Conservation (phyloP, 1,140 invertebrate genomes). For the Andrena cerasifolii region DNA sequence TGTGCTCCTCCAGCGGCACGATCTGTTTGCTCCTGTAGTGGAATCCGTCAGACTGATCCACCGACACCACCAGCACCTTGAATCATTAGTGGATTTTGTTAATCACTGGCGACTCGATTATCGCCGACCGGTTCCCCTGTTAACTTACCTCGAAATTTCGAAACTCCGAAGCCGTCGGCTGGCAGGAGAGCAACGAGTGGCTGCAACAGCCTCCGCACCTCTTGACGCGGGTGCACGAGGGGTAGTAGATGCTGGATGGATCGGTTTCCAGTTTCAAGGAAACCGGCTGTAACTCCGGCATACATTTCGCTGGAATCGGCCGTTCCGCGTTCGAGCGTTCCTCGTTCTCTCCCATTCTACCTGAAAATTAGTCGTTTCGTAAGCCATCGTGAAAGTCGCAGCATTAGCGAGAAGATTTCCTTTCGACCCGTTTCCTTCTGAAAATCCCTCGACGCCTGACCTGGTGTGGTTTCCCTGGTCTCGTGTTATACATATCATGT, state of each 20-base stretch:
- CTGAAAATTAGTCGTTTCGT: constrained; percentile 20
- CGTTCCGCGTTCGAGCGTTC: constrained; percentile 75
- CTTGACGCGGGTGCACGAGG: constrained; percentile 86
- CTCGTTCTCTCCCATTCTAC: constrained; percentile 28
- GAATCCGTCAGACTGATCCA: background rate
- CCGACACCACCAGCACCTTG: constrained; percentile 43
- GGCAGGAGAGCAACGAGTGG: constrained; percentile 84
- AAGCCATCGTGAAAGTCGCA: too few species aligned
- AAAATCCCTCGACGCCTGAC: background rate
- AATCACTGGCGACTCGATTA: too few species aligned
- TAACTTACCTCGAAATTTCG: constrained; percentile 76
- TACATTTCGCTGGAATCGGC: constrained; percentile 84
- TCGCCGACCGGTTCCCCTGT: background rate
- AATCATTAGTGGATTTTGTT: background rate
- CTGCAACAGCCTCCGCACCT: constrained; percentile 89
- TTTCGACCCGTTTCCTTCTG: too few species aligned
- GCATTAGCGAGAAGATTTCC: background rate
- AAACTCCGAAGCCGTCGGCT: constrained; percentile 82
- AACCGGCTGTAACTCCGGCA: constrained; percentile 84
- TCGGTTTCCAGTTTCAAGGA: constrained; percentile 76
- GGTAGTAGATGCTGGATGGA: constrained; percentile 84
- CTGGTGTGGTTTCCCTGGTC: background rate
- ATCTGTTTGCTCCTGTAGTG: constrained; percentile 70
- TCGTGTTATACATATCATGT: too few species aligned
- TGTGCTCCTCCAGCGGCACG: constrained; percentile 84